These are phyloP conservation scores for Platycheirus rosarum DNA, from an alignment of 2,888 invertebrate genomes.

Conservation along the genomic window DNA sequence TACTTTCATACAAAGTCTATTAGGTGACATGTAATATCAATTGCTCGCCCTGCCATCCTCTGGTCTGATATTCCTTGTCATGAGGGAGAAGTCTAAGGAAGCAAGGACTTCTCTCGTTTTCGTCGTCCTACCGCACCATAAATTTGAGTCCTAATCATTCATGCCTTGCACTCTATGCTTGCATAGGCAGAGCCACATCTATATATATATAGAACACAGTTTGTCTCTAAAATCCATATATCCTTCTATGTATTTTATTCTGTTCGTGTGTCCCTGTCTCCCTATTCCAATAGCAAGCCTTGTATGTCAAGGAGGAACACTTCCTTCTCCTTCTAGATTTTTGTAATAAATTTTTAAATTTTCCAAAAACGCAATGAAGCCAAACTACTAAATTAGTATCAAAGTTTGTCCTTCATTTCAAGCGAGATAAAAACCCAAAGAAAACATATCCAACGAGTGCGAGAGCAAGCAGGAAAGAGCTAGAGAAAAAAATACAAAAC, in stretches of 20 bases:
- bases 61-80: neutral
- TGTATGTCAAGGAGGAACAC: conserved; percentile 25
- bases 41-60: conserved; percentile 38
- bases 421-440: conserved; percentile 23
- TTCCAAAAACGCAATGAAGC: conserved; percentile 64
- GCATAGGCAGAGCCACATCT: conserved; percentile 26
- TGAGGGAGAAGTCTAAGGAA: conserved; percentile 11
- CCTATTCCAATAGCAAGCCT: neutral
- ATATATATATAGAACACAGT: neutral
- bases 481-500: neutral
- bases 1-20: conserved; percentile 4
- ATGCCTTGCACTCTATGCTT: conserved; percentile 60
- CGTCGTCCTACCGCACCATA: conserved; percentile 36
- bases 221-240: neutral
- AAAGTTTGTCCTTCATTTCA: conserved; percentile 67
- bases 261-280: conserved; percentile 6
- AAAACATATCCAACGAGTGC: neutral
- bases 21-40: conserved; percentile 59
- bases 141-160: conserved; percentile 65
- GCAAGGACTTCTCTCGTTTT: neutral
- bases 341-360: conserved; percentile 65
- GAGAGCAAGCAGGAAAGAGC: neutral
- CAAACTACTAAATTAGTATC: conserved; percentile 70
- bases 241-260: conserved; percentile 16
- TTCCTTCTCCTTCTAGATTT: conserved; percentile 23